Evolutionary conservation across 2,113 vertebrate genomes (phyloP).

Genomic region (Clarias macrocephalus): DNA sequence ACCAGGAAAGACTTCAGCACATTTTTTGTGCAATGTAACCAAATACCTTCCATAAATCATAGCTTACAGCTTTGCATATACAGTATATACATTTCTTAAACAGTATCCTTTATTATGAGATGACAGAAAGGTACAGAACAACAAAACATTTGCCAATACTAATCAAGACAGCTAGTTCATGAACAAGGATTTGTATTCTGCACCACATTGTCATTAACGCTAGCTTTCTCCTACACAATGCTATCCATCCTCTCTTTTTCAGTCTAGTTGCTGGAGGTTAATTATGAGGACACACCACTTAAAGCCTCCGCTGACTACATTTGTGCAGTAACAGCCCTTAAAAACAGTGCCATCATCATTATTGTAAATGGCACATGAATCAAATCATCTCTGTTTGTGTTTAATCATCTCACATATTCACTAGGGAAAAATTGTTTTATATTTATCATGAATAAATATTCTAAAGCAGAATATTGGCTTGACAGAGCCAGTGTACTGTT

Average conservation of each 20-base stretch:
- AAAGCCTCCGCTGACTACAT: conserved; percentile 32
- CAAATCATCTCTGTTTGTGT: conserved; percentile 33
- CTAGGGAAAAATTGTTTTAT: neutral
- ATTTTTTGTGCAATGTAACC: neutral
- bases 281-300: conserved; percentile 31
- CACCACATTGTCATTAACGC: neutral
- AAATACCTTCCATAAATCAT: neutral
- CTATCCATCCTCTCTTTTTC: conserved; percentile 24
- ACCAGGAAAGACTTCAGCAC: neutral
- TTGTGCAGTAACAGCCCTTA: neutral
- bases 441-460: neutral
- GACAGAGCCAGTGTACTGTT: neutral
- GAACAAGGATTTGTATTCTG: neutral
- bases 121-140: neutral
- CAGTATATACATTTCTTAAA: neutral
- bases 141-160: neutral
- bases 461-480: neutral
- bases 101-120: neutral
- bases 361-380: conserved; percentile 31
- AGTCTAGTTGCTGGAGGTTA: conserved; percentile 24
- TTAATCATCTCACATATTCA: conserved; percentile 17
- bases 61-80: neutral
- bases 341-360: conserved; percentile 40
- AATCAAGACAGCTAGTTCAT: neutral
- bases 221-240: neutral